These are phyloP conservation scores for Hippotragus niger DNA, from an alignment of 2,113 vertebrate species.

Conservation along the genomic window DNA sequence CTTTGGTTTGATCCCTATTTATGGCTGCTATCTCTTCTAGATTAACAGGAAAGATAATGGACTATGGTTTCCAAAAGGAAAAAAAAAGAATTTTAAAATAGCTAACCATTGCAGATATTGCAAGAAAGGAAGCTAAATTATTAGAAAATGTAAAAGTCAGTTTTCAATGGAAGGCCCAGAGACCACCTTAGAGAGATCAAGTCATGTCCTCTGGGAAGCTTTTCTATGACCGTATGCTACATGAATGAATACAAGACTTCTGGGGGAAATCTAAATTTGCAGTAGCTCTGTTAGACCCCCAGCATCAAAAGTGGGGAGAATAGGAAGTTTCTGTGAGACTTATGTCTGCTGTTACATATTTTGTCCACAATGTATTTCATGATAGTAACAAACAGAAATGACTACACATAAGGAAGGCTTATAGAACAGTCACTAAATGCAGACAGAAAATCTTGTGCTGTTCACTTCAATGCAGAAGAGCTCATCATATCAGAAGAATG, in stretches of 20 bases:
- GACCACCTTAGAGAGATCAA: too few relatives aligned
- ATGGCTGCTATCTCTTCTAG: neutral
- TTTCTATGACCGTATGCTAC: neutral
- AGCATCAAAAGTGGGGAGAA: neutral
- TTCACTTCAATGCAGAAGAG: neutral
- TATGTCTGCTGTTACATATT: neutral
- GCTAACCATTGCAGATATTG: neutral
- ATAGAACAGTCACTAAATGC: neutral
- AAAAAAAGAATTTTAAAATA: neutral
- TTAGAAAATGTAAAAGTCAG: neutral
- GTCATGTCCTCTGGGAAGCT: too few relatives aligned
- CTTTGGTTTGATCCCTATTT: neutral
- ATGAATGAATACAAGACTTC: neutral
- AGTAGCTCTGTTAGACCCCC: neutral
- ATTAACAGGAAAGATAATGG: neutral
- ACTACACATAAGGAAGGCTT: neutral
- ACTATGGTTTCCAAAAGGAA: neutral
- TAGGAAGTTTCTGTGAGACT: neutral
- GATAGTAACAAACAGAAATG: neutral
- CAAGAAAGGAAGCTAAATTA: neutral
- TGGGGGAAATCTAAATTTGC: neutral
- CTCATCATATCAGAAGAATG: neutral
- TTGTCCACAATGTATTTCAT: neutral
- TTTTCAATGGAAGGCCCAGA: neutral
- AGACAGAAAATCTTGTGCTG: neutral